Conservation (phyloP, 2,113 vertebrate genomes). For the Corydoras sp. region DNA sequence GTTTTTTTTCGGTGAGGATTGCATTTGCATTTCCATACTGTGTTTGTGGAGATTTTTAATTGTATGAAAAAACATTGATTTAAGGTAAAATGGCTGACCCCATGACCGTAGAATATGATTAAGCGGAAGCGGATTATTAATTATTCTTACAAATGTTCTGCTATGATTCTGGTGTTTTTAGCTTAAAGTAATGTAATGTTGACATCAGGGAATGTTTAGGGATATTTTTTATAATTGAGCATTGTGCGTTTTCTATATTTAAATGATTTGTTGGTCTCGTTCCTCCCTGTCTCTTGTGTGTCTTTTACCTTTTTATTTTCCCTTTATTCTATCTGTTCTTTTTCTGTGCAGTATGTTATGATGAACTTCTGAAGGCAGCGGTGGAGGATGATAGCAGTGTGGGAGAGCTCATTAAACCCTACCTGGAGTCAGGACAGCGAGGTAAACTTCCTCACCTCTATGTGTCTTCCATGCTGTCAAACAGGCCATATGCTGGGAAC, state of each 20-base stretch:
- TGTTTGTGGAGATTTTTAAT: too few relatives aligned
- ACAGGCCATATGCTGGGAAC: constrained; percentile 35
- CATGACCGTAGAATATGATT: too few relatives aligned
- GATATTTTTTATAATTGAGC: constrained; percentile 1
- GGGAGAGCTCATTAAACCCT: constrained; percentile 69
- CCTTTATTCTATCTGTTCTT: constrained; percentile 35
- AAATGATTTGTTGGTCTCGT: constrained; percentile 63
- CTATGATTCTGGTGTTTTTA: too few relatives aligned
- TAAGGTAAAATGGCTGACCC: too few relatives aligned
- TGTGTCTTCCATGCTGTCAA: constrained; percentile 29
- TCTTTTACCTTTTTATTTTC: constrained; percentile 11
- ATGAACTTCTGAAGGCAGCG: constrained; percentile 75
- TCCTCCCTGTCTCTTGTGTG: constrained; percentile 42
- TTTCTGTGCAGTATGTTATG: constrained; percentile 73
- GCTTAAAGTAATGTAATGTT: too few relatives aligned
- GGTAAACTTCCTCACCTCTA: constrained; percentile 58
- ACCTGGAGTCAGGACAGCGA: constrained; percentile 64
- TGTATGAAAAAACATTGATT: too few relatives aligned
- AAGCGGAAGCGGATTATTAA: too few relatives aligned
- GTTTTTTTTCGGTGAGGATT: too few relatives aligned
- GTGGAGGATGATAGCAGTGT: constrained; percentile 67
- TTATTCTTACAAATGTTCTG: too few relatives aligned
- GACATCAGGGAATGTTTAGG: too few relatives aligned
- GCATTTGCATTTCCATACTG: too few relatives aligned
- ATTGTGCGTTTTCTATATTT: constrained; percentile 51